A percentile compares a stretch with the other conserved stretches of the same genome.
Evolutionary conservation across 2,888 invertebrate species (phyloP).

Genomic region (Athripsodes cinereus): DNA sequence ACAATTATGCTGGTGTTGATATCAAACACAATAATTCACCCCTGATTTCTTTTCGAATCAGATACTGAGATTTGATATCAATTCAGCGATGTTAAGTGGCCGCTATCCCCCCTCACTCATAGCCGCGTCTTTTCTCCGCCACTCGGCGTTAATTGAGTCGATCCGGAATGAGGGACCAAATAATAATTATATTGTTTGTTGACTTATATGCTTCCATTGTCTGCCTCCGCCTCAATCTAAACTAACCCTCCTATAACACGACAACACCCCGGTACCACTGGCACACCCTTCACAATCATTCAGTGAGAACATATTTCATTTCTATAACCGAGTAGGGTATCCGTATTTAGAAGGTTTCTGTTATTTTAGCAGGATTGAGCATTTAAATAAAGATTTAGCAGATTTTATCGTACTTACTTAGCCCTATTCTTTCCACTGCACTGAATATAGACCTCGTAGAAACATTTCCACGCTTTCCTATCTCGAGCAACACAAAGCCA

Average conservation of each 20-base stretch:
- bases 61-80: slow-evolving; percentile 26
- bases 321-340: too few relatives aligned
- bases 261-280: neutral
- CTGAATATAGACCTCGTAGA: too few relatives aligned
- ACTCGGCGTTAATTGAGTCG: slow-evolving; percentile 28
- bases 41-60: neutral
- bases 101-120: slow-evolving; percentile 13
- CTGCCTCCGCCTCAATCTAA: slow-evolving; percentile 9
- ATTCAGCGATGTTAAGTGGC: slow-evolving; percentile 15
- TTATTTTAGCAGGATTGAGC: too few relatives aligned
- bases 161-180: slow-evolving; percentile 23
- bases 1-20: too few relatives aligned
- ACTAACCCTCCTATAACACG: neutral
- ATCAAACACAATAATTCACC: too few relatives aligned
- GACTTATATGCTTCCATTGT: slow-evolving; percentile 24
- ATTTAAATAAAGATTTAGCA: too few relatives aligned
- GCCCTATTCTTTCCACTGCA: too few relatives aligned
- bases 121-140: slow-evolving; percentile 17
- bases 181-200: slow-evolving; percentile 22
- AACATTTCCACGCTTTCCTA: too few relatives aligned
- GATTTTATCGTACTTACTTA: too few relatives aligned
- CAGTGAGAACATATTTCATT: too few relatives aligned
- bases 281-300: neutral
- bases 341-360: too few relatives aligned
- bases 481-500: too few relatives aligned